A percentile compares a stretch with the other conserved stretches of the same genome.
Evolutionary conservation across 1,140 invertebrate species (phyloP).

Genomic region (Nasonia vitripennis): DNA sequence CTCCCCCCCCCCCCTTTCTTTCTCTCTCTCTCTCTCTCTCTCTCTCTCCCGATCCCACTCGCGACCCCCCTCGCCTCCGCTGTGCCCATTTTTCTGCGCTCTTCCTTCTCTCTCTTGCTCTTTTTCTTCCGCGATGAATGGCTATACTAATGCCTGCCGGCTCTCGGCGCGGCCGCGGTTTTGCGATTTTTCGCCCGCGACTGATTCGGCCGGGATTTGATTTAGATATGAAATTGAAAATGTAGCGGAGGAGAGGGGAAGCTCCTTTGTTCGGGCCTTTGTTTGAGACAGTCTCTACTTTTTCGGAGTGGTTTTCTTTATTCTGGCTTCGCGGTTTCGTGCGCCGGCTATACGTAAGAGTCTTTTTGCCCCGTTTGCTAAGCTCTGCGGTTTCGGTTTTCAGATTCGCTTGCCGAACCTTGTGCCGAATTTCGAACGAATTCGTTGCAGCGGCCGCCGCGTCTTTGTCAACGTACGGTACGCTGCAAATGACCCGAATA

Average conservation of each 20-base stretch:
- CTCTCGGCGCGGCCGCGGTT: neutral
- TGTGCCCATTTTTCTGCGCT: neutral
- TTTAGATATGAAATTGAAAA: slow-evolving; percentile 40
- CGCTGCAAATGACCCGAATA: no score
- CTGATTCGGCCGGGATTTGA: slow-evolving; percentile 26
- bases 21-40: slow-evolving; percentile 52
- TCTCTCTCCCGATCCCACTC: neutral
- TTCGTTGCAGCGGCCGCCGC: neutral
- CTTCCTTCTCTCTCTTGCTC: neutral
- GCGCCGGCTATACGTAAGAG: neutral
- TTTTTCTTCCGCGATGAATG: slow-evolving; percentile 32
- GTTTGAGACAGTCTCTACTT: slow-evolving; percentile 7
- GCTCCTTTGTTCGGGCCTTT: slow-evolving; percentile 16
- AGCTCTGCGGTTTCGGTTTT: slow-evolving; percentile 3
- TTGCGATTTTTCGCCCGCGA: slow-evolving; percentile 26
- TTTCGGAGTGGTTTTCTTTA: neutral
- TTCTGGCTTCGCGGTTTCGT: neutral
- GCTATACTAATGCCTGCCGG: slow-evolving; percentile 22
- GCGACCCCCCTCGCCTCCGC: neutral
- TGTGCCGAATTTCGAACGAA: neutral
- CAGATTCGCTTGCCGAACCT: neutral
- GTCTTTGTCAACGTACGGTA: neutral
- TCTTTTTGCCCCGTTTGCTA: neutral
- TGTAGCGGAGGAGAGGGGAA: neutral
- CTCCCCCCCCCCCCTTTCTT: slow-evolving; percentile 25